Percentiles rank a stretch among this genome's conserved stretches.
Evolutionary conservation across 2,113 vertebrate species (phyloP).

Genomic region (Plecotus auritus): DNA sequence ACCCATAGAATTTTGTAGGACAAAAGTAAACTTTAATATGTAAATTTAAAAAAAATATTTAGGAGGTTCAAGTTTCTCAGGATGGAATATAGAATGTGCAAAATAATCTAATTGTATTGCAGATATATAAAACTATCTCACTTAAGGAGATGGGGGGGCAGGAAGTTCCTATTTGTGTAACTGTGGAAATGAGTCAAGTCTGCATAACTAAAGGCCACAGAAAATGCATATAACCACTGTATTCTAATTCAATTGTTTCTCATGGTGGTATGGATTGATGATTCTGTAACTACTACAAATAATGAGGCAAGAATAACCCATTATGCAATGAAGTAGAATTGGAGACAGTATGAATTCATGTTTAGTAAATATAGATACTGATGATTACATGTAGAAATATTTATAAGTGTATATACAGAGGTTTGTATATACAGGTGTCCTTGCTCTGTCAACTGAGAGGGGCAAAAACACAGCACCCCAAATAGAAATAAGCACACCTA

Average conservation of each 20-base stretch:
- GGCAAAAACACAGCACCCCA: neutral
- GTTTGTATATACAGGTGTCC: neutral
- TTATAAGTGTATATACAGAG: neutral
- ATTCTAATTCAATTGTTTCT: neutral
- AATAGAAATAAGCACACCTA: neutral
- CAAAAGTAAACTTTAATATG: neutral
- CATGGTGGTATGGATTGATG: neutral
- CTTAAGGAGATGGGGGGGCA: neutral
- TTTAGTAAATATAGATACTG: neutral
- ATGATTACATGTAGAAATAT: neutral
- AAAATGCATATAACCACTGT: neutral
- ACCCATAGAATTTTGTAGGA: neutral
- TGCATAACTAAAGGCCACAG: neutral
- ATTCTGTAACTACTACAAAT: neutral
- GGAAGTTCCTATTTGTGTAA: neutral
- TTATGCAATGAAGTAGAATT: neutral
- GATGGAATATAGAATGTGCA: neutral
- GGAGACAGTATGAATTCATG: neutral
- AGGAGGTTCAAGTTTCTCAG: neutral
- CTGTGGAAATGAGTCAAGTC: neutral
- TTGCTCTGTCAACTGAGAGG: neutral
- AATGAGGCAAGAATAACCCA: neutral
- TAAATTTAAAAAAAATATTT: neutral
- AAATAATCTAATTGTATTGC: neutral
- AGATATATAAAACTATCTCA: neutral